Evolutionary conservation across 2,113 vertebrate species (phyloP).

Genomic region (Rousettus leschenaultii): DNA sequence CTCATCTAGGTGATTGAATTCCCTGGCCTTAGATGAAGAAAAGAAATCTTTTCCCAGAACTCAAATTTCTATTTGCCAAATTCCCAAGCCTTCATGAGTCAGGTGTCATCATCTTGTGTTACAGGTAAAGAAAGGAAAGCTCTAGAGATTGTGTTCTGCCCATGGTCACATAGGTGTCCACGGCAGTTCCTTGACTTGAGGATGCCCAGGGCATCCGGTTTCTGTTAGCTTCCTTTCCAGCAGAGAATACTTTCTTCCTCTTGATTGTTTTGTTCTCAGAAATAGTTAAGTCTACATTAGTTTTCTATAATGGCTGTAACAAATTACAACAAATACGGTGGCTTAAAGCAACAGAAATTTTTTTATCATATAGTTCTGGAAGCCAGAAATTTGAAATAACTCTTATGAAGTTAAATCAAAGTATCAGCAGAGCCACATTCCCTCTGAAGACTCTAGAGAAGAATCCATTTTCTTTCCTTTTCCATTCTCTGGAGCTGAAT

Average conservation of each 20-base stretch:
- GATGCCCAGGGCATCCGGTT: not conserved
- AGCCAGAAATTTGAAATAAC: not conserved
- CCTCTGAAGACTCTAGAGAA: not conserved
- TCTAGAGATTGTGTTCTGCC: not conserved
- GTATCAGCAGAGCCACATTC: too few species aligned
- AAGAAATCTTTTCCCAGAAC: not conserved
- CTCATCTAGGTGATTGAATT: not conserved
- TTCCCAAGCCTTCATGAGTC: not conserved
- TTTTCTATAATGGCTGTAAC: not conserved
- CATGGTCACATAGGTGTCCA: not conserved
- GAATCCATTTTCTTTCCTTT: not conserved
- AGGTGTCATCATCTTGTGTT: not conserved
- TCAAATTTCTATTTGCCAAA: not conserved
- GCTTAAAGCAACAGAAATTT: not conserved
- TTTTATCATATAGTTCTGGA: not conserved
- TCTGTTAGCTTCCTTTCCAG: not conserved
- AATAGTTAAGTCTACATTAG: not conserved
- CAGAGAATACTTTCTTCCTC: not conserved
- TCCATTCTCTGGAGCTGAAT: not conserved
- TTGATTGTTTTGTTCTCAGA: not conserved
- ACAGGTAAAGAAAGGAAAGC: not conserved
- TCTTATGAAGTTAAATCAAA: not conserved
- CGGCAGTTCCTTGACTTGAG: not conserved
- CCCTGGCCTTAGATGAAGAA: not conserved
- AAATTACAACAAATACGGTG: not conserved